Base-by-base conservation (phyloP, 2,797 vertebrate species). In the Trachurus trachurus region DNA sequence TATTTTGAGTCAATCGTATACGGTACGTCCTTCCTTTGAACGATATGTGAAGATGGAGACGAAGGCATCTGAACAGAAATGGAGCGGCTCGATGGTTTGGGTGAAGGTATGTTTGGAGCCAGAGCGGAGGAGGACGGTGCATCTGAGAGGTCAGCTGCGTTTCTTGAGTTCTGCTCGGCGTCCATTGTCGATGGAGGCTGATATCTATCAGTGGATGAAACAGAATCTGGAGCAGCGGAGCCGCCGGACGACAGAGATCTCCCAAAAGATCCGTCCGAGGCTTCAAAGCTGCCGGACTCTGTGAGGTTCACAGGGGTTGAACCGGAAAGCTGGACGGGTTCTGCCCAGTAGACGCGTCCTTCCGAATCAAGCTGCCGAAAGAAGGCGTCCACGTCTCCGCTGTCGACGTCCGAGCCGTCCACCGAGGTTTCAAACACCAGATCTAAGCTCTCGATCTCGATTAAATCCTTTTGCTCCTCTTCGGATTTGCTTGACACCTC, bases 11-110 rank as follows among this genome's bases (percentile, higher is more conserved):
- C 68, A 12, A 76, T 44, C 0, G 39, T 29, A 29, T 57, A 88
- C 10, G 85, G 90, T 53, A 90, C 65, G 11, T 87, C 85, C 66
- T 87, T 93, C 54, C 87, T 85, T 13, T 84, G 66, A 40, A 93
- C 66, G 44, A 93, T 94, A 56, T 94, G 91, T 44, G 89, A 90
- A 16, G 90, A 80, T 58, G 88, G 81, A 34, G 52, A 81, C 19
- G 94, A 96, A 69, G 93, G 75, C 94, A 96, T 93, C 85, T 96
- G 96, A 71, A 95, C 87, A n/a, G 94, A 95, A 63, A 96, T 89
- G 1, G 94, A 95, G 68, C 84, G 86, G 44, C 83, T 76, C 17
- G 67, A 66, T 44, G 52, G 49, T 42, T 17, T 0, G 1, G 66
- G 26, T 3, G 4, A 9, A 10, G 66, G 11, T 47, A 2, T n/a